These are phyloP conservation scores for Tricholauxania praeusta DNA, from an alignment of 2,888 invertebrate species.

Conservation along the genomic window DNA sequence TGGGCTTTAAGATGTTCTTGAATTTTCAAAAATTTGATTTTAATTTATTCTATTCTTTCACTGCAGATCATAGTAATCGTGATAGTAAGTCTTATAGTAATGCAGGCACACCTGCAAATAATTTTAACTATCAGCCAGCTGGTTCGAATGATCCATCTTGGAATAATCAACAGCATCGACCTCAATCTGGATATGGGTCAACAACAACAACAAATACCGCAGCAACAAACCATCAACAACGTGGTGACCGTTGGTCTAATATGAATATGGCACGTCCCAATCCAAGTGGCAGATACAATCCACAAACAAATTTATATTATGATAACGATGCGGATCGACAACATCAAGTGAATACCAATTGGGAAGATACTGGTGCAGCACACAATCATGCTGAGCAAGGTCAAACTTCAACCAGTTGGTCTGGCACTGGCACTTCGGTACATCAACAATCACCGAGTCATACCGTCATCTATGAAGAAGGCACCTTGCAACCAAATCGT, in stretches of 20 bases:
- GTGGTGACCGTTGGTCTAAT: slow-evolving; percentile 58
- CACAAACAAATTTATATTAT: neutral
- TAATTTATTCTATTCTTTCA: neutral
- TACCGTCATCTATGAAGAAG: slow-evolving; percentile 56
- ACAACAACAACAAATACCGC: slow-evolving; percentile 20
- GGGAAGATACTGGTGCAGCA: neutral
- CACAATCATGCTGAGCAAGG: slow-evolving; percentile 3
- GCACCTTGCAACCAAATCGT: slow-evolving; percentile 61
- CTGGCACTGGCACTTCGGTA: slow-evolving; percentile 51
- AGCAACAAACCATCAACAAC: slow-evolving; percentile 30
- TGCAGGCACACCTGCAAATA: slow-evolving; percentile 24
- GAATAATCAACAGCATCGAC: slow-evolving; percentile 10
- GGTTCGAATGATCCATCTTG: slow-evolving; percentile 24
- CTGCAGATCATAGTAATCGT: slow-evolving; percentile 48
- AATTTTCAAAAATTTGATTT: neutral
- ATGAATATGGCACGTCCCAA: slow-evolving; percentile 63
- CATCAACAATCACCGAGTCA: slow-evolving; percentile 51
- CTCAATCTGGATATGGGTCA: slow-evolving; percentile 19
- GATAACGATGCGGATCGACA: neutral
- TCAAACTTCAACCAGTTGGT: slow-evolving; percentile 46
- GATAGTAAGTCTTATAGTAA: slow-evolving; percentile 44
- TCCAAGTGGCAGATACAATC: slow-evolving; percentile 32
- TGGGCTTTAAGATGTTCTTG: neutral
- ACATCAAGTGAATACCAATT: slow-evolving; percentile 8
- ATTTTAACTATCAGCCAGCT: slow-evolving; percentile 15